A percentile compares a stretch with the other conserved stretches of the same genome.
phyloP scores from a whole-genome alignment of 2,888 invertebrate genomes.

The Drosophila cognata region DNA sequence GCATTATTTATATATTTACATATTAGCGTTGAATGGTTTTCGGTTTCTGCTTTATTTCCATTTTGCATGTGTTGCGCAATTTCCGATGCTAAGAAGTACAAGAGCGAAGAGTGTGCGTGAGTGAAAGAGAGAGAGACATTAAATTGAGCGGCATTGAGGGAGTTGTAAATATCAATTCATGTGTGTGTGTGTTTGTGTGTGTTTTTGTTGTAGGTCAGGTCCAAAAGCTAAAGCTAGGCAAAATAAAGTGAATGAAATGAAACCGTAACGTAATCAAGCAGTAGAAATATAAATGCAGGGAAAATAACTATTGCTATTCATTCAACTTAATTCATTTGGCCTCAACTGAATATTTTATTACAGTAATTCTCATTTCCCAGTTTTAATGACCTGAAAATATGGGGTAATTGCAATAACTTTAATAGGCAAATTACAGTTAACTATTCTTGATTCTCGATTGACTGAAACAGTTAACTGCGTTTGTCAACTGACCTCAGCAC shows the following conservation, averaged over 20 bases:
- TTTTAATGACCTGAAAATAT: neutral
- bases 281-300: neutral
- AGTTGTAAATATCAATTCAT: conserved; percentile 37
- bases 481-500: neutral
- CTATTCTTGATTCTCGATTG: conserved; percentile 1
- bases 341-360: neutral
- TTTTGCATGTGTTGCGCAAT: conserved; percentile 76
- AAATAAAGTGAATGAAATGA: conserved; percentile 13
- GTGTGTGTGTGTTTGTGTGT: conserved; percentile 28
- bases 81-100: conserved; percentile 60
- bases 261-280: conserved; percentile 13
- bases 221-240: conserved; percentile 22
- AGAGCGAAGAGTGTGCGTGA: conserved; percentile 1
- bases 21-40: conserved; percentile 48
- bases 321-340: neutral
- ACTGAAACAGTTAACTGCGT: neutral
- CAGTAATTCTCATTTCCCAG: neutral
- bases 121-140: neutral
- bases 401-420: neutral
- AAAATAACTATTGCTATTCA: neutral
- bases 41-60: conserved; percentile 59
- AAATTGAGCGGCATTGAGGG: conserved; percentile 33
- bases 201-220: conserved; percentile 61
- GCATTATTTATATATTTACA: conserved; percentile 69
- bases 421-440: conserved; percentile 19